phyloP scores from a whole-genome alignment of 2,113 vertebrate species.

The Zosterops lateralis region DNA sequence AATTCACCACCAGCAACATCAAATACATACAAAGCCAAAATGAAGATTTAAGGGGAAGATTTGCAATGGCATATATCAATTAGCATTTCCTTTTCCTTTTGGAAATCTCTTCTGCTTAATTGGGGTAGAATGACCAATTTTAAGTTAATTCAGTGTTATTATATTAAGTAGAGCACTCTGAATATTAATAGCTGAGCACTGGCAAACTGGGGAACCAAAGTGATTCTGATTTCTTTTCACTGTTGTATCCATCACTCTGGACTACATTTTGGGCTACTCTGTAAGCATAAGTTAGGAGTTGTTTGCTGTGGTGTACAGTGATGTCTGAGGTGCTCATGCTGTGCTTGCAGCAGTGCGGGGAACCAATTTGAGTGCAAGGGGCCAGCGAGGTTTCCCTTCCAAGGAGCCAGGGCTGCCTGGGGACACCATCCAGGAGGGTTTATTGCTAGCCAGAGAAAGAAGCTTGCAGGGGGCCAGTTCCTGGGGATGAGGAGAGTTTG shows the following conservation, averaged over 20 bases:
- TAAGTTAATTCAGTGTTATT: background rate
- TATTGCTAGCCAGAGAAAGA: background rate
- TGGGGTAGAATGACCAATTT: background rate
- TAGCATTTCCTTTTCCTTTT: background rate
- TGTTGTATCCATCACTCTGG: background rate
- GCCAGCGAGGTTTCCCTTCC: accelerated
- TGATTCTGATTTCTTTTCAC: accelerated
- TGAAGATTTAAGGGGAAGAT: background rate
- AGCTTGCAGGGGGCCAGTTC: background rate
- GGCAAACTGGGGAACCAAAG: background rate
- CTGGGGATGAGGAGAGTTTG: background rate
- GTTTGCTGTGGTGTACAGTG: accelerated
- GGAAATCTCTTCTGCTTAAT: background rate
- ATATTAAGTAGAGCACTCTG: background rate
- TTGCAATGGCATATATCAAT: background rate
- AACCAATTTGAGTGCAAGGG: accelerated
- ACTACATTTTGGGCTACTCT: background rate
- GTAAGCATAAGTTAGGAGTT: background rate
- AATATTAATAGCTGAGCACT: background rate
- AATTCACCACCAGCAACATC: background rate
- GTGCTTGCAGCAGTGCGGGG: accelerated
- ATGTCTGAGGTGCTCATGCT: background rate
- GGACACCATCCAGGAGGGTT: accelerated
- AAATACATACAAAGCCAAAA: background rate
- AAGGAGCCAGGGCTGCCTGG: accelerated